These are phyloP conservation scores for Temnothorax nylanderi DNA, from an alignment of 1,140 invertebrate genomes.

Conservation along the genomic window DNA sequence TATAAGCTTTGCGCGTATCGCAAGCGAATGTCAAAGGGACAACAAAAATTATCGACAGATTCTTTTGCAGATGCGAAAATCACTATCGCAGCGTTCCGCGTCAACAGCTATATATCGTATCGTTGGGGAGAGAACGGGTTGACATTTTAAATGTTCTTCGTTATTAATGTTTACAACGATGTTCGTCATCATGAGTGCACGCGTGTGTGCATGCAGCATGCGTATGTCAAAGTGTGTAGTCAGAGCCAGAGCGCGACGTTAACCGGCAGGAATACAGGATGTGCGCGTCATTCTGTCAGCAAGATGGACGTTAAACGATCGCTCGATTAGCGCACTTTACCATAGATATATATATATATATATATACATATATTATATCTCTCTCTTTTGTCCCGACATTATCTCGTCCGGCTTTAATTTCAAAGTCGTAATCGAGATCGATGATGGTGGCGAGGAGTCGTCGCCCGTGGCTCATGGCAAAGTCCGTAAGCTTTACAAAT, in stretches of 20 bases:
- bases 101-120: not conserved
- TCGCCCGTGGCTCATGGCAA: not conserved
- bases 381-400: not conserved
- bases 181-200: not conserved
- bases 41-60: not conserved
- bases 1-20: not conserved
- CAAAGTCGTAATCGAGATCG: conserved; percentile 40
- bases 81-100: not conserved
- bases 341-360: not conserved
- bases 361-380: not conserved
- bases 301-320: conserved; percentile 47
- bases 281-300: conserved; percentile 34
- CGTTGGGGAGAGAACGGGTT: not conserved
- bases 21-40: not conserved
- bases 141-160: conserved; percentile 42
- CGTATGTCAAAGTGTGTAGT: not conserved
- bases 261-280: conserved; percentile 23
- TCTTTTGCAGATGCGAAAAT: conserved; percentile 16
- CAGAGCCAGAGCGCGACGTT: not conserved
- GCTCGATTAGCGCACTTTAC: conserved; percentile 33
- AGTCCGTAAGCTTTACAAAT: conserved; percentile 50
- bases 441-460: not conserved
- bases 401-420: conserved; percentile 21
- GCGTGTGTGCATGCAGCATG: not conserved
- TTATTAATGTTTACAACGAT: conserved; percentile 14